Percentiles rank a stretch among this genome's conserved stretches.
These are phyloP conservation scores for Tillus elongatus DNA, from an alignment of 2,888 invertebrate genomes.

Conservation along the genomic window DNA sequence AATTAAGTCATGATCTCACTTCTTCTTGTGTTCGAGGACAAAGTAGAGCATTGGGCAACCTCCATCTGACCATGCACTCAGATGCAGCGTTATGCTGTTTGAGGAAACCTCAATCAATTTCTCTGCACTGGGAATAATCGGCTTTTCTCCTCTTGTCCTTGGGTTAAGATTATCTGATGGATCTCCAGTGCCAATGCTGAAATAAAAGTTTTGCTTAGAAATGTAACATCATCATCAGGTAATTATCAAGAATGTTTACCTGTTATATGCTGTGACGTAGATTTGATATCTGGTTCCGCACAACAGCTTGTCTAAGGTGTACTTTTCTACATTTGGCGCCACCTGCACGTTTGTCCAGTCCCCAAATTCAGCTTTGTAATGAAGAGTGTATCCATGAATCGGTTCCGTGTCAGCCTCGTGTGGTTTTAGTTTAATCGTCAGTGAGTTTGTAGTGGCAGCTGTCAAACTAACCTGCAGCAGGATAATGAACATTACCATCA, in stretches of 20 bases:
- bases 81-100: slow-evolving; percentile 85
- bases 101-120: slow-evolving; percentile 87
- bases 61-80: slow-evolving; percentile 89
- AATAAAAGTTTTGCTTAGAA: slow-evolving; percentile 12
- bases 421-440: slow-evolving; percentile 63
- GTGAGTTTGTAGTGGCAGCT: slow-evolving; percentile 65
- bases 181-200: slow-evolving; percentile 84
- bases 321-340: slow-evolving; percentile 62
- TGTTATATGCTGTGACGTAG: slow-evolving; percentile 86
- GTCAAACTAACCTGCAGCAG: slow-evolving; percentile 56
- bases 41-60: slow-evolving; percentile 94
- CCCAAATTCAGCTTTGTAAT: slow-evolving; percentile 90
- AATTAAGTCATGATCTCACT: slow-evolving; percentile 48
- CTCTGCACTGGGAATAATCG: slow-evolving; percentile 81
- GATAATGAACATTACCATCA: too few relatives aligned
- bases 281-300: slow-evolving; percentile 92
- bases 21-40: slow-evolving; percentile 89
- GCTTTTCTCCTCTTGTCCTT: slow-evolving; percentile 87
- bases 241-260: too few relatives aligned
- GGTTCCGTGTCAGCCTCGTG: slow-evolving; percentile 74
- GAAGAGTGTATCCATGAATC: slow-evolving; percentile 85
- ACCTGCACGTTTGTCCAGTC: slow-evolving; percentile 85
- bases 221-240: too few relatives aligned
- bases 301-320: slow-evolving; percentile 77
- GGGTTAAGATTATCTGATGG: slow-evolving; percentile 83